Evolutionary conservation across 2,797 vertebrate species (phyloP).

Genomic region (Gobio occitaniae): DNA sequence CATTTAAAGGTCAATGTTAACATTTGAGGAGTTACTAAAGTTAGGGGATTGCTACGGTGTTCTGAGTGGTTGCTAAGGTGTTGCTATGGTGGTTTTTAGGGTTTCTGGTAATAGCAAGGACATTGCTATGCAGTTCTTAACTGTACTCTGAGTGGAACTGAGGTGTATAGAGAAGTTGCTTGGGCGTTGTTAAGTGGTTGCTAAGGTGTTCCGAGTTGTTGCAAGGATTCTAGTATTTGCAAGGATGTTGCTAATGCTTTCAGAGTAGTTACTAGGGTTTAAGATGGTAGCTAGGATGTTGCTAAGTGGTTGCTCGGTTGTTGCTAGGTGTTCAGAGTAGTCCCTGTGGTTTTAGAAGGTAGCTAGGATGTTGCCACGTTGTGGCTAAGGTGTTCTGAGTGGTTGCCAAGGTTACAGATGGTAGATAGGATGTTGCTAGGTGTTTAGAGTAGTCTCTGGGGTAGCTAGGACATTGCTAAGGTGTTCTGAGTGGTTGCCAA

Average conservation of each 20-base stretch:
- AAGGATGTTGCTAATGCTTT: neutral
- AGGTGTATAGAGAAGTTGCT: neutral
- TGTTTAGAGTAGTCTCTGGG: too few species aligned
- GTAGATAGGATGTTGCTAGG: neutral
- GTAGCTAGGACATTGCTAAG: neutral
- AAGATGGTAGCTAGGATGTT: neutral
- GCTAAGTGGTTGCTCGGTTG: neutral
- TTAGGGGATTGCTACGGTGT: neutral
- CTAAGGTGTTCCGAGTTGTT: neutral
- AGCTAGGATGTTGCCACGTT: too few species aligned
- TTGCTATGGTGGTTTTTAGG: neutral
- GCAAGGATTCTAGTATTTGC: neutral
- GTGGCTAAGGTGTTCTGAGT: neutral
- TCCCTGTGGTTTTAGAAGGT: neutral
- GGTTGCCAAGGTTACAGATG: neutral
- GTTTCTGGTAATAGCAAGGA: too few species aligned
- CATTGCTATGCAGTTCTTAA: too few species aligned
- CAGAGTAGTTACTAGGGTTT: neutral
- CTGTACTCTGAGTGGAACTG: too few species aligned
- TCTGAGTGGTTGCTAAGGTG: neutral
- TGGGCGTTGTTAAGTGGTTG: neutral
- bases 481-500: neutral
- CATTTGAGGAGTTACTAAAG: neutral
- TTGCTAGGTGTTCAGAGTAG: neutral
- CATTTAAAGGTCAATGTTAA: neutral